A percentile compares a stretch with the other conserved stretches of the same genome.
These are phyloP conservation scores for Ctenomys sociabilis DNA, from an alignment of 2,113 vertebrate species.

Conservation along the genomic window DNA sequence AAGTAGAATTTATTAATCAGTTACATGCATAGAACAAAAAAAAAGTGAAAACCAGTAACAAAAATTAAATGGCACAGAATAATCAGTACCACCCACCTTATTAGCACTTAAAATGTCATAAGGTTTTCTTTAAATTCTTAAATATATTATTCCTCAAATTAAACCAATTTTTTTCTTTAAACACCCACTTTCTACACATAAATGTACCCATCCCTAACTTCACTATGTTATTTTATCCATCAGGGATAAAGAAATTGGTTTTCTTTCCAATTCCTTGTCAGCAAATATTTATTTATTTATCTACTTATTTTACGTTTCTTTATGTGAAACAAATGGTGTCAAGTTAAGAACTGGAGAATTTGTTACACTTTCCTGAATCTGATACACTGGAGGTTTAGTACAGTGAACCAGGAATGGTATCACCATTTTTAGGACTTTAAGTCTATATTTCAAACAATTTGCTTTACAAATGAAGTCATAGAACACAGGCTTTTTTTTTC, in stretches of 20 bases:
- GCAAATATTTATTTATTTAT: background rate
- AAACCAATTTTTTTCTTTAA: background rate
- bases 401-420: slow-evolving; percentile 2
- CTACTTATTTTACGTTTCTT: background rate
- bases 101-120: background rate
- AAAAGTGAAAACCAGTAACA: background rate
- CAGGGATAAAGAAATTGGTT: background rate
- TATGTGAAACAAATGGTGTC: background rate
- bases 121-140: background rate
- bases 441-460: slow-evolving; percentile 44
- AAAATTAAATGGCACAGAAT: background rate
- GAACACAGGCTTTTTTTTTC: slow-evolving; percentile 21
- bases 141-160: background rate
- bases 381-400: no score
- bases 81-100: background rate
- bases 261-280: background rate
- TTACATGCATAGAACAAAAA: background rate
- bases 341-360: background rate
- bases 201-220: background rate
- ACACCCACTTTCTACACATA: background rate
- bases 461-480: slow-evolving; percentile 62
- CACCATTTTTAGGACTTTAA: background rate
- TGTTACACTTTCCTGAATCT: slow-evolving; percentile 22
- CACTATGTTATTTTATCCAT: background rate
- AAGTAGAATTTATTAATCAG: slow-evolving; percentile 3